These are phyloP conservation scores for Neopelma chrysocephalum DNA, from an alignment of 2,797 vertebrate species.

Conservation along the genomic window DNA sequence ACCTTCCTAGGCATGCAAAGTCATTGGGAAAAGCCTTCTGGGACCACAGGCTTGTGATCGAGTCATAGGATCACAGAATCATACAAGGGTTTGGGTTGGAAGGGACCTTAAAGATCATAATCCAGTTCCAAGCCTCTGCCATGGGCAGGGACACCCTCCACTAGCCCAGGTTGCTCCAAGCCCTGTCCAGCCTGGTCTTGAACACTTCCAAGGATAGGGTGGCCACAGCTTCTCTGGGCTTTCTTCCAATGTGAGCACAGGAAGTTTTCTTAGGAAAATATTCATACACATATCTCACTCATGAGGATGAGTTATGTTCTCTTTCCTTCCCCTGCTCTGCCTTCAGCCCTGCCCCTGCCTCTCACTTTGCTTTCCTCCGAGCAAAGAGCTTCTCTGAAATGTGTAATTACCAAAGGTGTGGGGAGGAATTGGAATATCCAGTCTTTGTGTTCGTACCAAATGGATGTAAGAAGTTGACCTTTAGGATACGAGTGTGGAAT, in stretches of 20 bases:
- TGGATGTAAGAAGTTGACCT: not conserved
- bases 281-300: fast-evolving
- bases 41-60: not conserved
- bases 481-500: not conserved
- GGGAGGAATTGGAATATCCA: not conserved
- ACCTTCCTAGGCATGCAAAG: not conserved
- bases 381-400: not conserved
- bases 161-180: not conserved
- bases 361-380: not conserved
- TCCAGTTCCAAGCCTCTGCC: fast-evolving
- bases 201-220: not conserved
- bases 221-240: not conserved
- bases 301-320: not conserved
- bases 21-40: not conserved
- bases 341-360: not conserved
- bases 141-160: not conserved
- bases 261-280: not conserved
- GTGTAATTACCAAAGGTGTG: not conserved
- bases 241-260: fast-evolving
- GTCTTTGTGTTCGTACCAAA: not conserved
- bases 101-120: not conserved
- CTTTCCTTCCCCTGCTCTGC: not conserved
- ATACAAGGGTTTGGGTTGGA: not conserved
- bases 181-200: fast-evolving
- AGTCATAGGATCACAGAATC: not conserved